Percentiles rank a stretch among this genome's conserved stretches.
Evolutionary conservation across 2,888 invertebrate genomes (phyloP).

Genomic region (Polietes domitor): DNA sequence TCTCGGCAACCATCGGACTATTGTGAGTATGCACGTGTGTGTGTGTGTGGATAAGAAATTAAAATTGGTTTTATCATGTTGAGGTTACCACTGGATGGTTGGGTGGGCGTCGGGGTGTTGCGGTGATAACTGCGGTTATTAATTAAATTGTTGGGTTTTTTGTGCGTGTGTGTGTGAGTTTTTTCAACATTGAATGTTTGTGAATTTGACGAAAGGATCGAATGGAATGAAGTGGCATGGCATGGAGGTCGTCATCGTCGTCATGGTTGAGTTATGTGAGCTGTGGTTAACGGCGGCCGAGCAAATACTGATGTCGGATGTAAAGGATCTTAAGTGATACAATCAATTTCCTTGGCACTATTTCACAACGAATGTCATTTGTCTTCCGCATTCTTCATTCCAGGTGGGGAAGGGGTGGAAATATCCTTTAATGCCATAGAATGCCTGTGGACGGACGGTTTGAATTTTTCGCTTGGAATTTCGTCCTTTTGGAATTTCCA

Average conservation of each 20-base stretch:
- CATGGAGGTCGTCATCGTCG: too few species aligned
- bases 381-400: too few species aligned
- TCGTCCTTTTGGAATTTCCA: too few species aligned
- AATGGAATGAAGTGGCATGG: too few species aligned
- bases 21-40: background rate
- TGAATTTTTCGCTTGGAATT: too few species aligned
- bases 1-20: background rate
- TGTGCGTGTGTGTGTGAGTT: background rate
- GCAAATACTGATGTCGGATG: too few species aligned
- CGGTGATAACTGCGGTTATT: slow-evolving; percentile 4
- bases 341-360: too few species aligned
- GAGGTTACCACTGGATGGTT: background rate
- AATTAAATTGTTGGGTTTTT: slow-evolving; percentile 6
- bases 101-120: background rate
- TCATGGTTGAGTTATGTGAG: background rate
- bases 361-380: too few species aligned
- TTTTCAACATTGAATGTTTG: background rate
- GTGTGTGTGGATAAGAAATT: background rate
- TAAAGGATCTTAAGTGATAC: too few species aligned
- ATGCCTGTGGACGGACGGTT: too few species aligned
- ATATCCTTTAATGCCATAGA: too few species aligned
- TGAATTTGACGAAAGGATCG: background rate
- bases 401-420: too few species aligned
- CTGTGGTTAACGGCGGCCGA: background rate
- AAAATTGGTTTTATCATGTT: slow-evolving; percentile 1